Conservation (phyloP, 1,140 invertebrate genomes). For the Asbolus verrucosus region DNA sequence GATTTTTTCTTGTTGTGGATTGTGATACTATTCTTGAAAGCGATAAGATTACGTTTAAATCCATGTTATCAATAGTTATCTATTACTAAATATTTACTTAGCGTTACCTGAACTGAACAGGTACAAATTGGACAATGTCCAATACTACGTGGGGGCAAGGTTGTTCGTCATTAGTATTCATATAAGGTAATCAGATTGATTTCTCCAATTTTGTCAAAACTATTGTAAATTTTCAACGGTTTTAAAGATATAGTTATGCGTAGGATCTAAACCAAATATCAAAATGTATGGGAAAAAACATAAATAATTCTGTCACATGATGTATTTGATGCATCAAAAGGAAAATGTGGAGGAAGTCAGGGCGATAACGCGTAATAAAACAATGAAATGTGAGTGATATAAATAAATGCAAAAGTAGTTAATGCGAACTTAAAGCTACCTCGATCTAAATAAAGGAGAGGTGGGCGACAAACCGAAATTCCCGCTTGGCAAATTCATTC, state of each 20-base stretch:
- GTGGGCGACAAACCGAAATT: slow-evolving; percentile 64
- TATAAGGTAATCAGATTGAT: too few species aligned
- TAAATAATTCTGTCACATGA: neutral
- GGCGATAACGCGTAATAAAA: slow-evolving; percentile 29
- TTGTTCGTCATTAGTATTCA: too few species aligned
- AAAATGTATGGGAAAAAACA: neutral
- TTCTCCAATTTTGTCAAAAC: too few species aligned
- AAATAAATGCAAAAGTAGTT: slow-evolving; percentile 57
- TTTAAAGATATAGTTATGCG: neutral
- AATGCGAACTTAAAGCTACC: slow-evolving; percentile 58
- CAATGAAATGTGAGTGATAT: slow-evolving; percentile 51
- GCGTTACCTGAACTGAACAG: neutral
- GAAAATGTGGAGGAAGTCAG: slow-evolving; percentile 22
- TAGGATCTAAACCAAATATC: neutral
- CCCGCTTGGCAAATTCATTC: slow-evolving; percentile 58
- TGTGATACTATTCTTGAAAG: neutral
- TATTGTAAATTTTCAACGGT: too few species aligned
- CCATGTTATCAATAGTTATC: neutral
- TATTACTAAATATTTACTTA: slow-evolving; percentile 5
- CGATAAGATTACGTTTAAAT: neutral
- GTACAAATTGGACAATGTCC: slow-evolving; percentile 10
- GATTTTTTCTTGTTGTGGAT: too few species aligned
- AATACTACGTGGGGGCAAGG: neutral
- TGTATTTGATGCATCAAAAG: slow-evolving; percentile 45
- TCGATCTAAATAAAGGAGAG: slow-evolving; percentile 61